These are phyloP conservation scores for Motacilla alba DNA, from an alignment of 2,113 vertebrate species.

Conservation along the genomic window DNA sequence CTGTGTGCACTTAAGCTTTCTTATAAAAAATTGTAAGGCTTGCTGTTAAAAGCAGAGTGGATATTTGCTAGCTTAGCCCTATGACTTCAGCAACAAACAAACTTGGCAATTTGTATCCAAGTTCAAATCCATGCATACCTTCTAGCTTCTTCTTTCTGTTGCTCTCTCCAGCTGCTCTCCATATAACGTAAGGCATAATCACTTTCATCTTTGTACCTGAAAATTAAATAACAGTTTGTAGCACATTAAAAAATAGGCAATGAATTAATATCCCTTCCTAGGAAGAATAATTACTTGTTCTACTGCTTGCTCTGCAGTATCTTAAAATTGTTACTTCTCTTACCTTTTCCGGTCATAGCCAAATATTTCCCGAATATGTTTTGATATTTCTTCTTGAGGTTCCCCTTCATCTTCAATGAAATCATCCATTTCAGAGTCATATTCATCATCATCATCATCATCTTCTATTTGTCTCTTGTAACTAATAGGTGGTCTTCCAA, in stretches of 20 bases:
- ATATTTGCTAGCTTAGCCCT: not conserved
- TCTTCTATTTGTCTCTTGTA: conserved; percentile 80
- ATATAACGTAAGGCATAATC: conserved; percentile 97
- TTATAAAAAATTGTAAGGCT: not conserved
- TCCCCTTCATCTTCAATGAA: conserved; percentile 96
- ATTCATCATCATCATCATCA: conserved; percentile 87
- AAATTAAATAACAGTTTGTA: conserved; percentile 15
- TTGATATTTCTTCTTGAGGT: conserved; percentile 89
- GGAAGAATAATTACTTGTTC: not conserved
- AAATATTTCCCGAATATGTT: conserved; percentile 95
- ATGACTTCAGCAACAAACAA: not conserved
- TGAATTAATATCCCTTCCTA: not conserved
- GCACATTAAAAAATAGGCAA: not conserved
- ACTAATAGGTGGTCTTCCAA: conserved; percentile 79
- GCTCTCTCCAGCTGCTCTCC: conserved; percentile 96
- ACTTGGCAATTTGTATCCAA: not conserved
- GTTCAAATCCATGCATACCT: conserved; percentile 75
- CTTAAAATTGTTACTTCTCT: not conserved
- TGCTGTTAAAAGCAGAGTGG: not conserved
- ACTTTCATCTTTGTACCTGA: conserved; percentile 95
- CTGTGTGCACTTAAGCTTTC: not conserved
- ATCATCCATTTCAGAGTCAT: conserved; percentile 98
- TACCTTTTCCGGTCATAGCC: conserved; percentile 91
- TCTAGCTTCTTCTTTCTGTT: conserved; percentile 95
- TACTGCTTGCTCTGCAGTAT: not conserved